A percentile compares a stretch with the other conserved stretches of the same genome.
Evolutionary conservation across 2,888 invertebrate species (phyloP).

Genomic region (Xanthorhoe spadicearia): DNA sequence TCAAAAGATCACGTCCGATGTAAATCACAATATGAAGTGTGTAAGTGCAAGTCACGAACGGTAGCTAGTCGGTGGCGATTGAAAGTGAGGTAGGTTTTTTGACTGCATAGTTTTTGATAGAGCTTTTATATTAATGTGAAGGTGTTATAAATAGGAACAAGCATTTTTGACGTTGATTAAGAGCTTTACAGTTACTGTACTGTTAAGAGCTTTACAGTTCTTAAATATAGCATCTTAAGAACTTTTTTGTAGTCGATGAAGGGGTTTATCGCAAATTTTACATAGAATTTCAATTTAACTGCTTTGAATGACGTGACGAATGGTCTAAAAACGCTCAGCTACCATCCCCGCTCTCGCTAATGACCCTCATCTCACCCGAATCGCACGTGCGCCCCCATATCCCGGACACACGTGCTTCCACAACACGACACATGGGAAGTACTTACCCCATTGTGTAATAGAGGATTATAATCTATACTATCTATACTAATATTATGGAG

Average conservation of each 20-base stretch:
- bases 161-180: too few relatives aligned
- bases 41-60: constrained; percentile 47
- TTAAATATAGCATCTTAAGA: too few relatives aligned
- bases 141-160: too few relatives aligned
- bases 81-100: not conserved
- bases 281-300: too few relatives aligned
- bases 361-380: constrained; percentile 18
- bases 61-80: constrained; percentile 23
- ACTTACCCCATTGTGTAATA: constrained; percentile 3
- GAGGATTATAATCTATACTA: too few relatives aligned
- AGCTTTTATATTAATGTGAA: too few relatives aligned
- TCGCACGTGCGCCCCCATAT: constrained; percentile 49
- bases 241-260: too few relatives aligned
- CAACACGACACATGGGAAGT: constrained; percentile 18
- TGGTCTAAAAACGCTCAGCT: constrained; percentile 27
- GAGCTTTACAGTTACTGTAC: too few relatives aligned
- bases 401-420: constrained; percentile 62
- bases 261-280: too few relatives aligned
- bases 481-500: too few relatives aligned
- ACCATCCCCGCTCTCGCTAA: constrained; percentile 33
- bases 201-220: too few relatives aligned
- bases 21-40: constrained; percentile 18
- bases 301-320: too few relatives aligned
- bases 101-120: not conserved
- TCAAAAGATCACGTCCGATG: not conserved